Evolutionary conservation across 1,140 invertebrate genomes (phyloP).

Genomic region (Drosophila insularis): DNA sequence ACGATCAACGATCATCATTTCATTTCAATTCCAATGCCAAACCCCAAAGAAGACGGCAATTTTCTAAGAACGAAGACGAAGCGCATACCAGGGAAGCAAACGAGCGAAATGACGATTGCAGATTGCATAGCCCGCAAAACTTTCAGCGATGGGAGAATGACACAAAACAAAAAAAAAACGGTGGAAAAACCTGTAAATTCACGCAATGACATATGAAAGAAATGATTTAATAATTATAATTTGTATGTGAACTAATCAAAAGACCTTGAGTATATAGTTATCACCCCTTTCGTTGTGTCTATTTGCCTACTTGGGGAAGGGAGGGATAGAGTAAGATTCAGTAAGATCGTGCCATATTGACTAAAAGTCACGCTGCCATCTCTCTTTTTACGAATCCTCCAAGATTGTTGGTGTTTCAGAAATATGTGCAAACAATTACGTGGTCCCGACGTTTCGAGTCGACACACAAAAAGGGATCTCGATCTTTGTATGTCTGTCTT

Average conservation of each 20-base stretch:
- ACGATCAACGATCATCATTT: slow-evolving; percentile 66
- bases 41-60: slow-evolving; percentile 74
- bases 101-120: slow-evolving; percentile 26
- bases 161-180: not conserved
- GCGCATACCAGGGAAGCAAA: slow-evolving; percentile 72
- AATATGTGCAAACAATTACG: slow-evolving; percentile 79
- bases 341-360: slow-evolving; percentile 5
- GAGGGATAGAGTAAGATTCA: not conserved
- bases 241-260: too few relatives aligned
- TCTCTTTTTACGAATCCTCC: slow-evolving; percentile 34
- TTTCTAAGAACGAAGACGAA: slow-evolving; percentile 75
- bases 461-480: slow-evolving; percentile 20
- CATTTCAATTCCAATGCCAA: slow-evolving; percentile 68
- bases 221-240: too few relatives aligned
- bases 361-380: slow-evolving; percentile 14
- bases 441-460: slow-evolving; percentile 35
- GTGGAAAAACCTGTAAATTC: too few relatives aligned
- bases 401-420: slow-evolving; percentile 70
- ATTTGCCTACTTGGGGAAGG: not conserved
- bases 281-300: too few relatives aligned
- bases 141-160: not conserved
- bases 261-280: too few relatives aligned
- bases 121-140: slow-evolving; percentile 22
- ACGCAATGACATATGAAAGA: too few relatives aligned
- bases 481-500: slow-evolving; percentile 61